Conservation (phyloP, 2,113 vertebrate genomes). For the Glaucidium brasilianum region DNA sequence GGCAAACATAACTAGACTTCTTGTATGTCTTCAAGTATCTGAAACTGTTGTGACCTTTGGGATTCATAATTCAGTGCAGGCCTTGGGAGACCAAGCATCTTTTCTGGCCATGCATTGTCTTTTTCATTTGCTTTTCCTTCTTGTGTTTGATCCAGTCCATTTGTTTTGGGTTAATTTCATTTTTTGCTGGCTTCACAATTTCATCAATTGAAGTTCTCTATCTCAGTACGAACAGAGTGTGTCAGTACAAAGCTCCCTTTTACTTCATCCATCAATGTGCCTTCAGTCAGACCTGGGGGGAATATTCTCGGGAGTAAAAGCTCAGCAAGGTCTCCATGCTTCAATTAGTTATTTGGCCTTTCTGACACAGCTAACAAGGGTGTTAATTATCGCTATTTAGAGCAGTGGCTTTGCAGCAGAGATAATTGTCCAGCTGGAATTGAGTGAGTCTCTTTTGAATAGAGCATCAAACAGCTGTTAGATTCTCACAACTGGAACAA, state of each 20-base stretch:
- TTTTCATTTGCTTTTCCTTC: conserved; percentile 14
- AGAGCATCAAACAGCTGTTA: conserved; percentile 36
- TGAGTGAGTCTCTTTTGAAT: conserved; percentile 4
- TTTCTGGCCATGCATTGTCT: not conserved
- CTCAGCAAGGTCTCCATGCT: conserved; percentile 50
- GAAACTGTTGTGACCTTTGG: conserved; percentile 22
- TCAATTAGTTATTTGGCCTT: conserved; percentile 54
- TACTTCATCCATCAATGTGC: not conserved
- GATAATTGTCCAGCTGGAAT: conserved; percentile 60
- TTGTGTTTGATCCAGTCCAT: conserved; percentile 32
- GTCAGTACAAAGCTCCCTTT: conserved; percentile 18
- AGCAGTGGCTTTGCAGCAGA: conserved; percentile 16
- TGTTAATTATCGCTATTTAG: conserved; percentile 55
- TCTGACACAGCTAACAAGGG: conserved; percentile 52
- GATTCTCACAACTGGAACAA: conserved; percentile 41
- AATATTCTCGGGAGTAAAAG: conserved; percentile 14
- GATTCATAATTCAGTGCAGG: not conserved
- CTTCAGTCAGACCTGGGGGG: conserved; percentile 17
- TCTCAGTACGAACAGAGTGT: not conserved
- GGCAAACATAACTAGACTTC: not conserved
- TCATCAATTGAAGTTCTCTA: conserved; percentile 10
- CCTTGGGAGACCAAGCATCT: not conserved
- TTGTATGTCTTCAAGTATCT: not conserved
- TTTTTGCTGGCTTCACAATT: conserved; percentile 34
- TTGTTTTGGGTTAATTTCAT: conserved; percentile 49